Percentiles rank a stretch among this genome's conserved stretches.
phyloP scores from a whole-genome alignment of 2,797 vertebrate species.

The Bovichtus diacanthus region DNA sequence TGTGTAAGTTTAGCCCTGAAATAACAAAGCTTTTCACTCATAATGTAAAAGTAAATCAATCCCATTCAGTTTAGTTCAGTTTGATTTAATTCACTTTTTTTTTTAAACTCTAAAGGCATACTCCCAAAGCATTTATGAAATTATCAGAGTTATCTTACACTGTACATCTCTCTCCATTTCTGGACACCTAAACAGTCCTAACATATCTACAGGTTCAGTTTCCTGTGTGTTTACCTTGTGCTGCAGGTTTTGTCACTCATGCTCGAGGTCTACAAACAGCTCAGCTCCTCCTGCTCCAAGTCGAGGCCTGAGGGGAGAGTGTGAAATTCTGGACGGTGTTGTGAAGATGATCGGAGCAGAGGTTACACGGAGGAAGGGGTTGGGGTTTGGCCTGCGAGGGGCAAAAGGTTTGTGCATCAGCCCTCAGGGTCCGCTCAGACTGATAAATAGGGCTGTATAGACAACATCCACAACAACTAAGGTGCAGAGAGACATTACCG shows the following conservation, averaged over 20 bases:
- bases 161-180: conserved; percentile 18
- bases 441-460: conserved; percentile 49
- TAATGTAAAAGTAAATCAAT: background rate
- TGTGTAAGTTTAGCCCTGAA: background rate
- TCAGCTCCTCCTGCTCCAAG: conserved; percentile 38
- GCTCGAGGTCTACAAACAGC: conserved; percentile 50
- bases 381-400: conserved; percentile 19
- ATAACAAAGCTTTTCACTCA: background rate
- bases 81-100: conserved; percentile 18
- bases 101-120: background rate
- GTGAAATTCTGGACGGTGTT: conserved; percentile 81
- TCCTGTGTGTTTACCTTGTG: conserved; percentile 43
- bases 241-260: conserved; percentile 52
- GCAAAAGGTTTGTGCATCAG: conserved; percentile 43
- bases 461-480: conserved; percentile 36
- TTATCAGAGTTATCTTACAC: conserved; percentile 22
- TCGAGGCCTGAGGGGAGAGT: conserved; percentile 50
- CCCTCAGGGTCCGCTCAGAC: conserved; percentile 42
- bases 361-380: conserved; percentile 51
- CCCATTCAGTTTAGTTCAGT: background rate
- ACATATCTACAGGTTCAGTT: conserved; percentile 40
- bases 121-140: conserved; percentile 22
- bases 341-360: conserved; percentile 67
- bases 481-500: conserved; percentile 29
- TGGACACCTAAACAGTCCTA: background rate